Evolutionary conservation across 2,797 vertebrate genomes (phyloP).

Genomic region (Nasua narica): DNA sequence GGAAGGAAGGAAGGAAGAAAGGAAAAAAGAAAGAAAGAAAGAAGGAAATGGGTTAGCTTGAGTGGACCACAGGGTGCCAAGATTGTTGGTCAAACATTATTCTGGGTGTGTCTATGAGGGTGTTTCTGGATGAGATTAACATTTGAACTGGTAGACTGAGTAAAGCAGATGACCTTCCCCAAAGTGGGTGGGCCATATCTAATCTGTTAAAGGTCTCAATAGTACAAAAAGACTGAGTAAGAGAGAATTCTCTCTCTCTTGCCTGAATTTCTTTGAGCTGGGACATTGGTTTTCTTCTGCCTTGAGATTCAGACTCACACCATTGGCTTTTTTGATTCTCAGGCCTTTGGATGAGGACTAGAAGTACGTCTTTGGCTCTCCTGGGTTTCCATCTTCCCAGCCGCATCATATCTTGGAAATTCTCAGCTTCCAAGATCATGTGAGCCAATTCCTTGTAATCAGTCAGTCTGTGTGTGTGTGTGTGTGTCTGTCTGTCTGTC

Average conservation of each 20-base stretch:
- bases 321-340: neutral
- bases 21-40: no score
- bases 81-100: neutral
- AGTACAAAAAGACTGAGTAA: neutral
- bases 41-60: neutral
- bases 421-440: neutral
- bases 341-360: neutral
- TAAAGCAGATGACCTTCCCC: neutral
- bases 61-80: neutral
- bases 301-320: neutral
- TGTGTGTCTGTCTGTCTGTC: neutral
- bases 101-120: neutral
- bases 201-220: neutral
- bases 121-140: neutral
- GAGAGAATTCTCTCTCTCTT: neutral
- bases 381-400: neutral
- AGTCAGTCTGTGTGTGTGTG: neutral
- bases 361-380: neutral
- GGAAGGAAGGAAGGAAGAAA: no score
- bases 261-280: neutral
- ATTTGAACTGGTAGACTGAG: neutral
- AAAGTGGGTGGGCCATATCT: neutral
- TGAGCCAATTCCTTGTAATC: neutral
- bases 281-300: neutral
- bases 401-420: neutral